Evolutionary conservation across 1,140 invertebrate species (phyloP).

Genomic region (Papilio dardanus): DNA sequence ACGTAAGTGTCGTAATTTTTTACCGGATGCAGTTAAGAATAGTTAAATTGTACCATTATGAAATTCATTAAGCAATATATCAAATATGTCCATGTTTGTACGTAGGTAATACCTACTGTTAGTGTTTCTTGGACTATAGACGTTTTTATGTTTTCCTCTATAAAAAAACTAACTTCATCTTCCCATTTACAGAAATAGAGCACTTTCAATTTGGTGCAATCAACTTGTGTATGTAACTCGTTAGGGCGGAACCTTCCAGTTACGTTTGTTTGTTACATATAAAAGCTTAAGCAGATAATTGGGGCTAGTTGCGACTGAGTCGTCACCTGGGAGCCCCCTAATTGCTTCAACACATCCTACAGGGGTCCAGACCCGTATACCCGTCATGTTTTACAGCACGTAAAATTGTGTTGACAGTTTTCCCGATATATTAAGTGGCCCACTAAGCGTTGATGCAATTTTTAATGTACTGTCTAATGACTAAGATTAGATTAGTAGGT

Average conservation of each 20-base stretch:
- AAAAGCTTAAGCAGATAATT: slow-evolving; percentile 67
- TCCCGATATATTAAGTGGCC: slow-evolving; percentile 24
- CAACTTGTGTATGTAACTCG: slow-evolving; percentile 1
- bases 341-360: slow-evolving; percentile 61
- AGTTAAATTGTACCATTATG: no score
- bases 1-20: no score
- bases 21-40: no score
- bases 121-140: neutral
- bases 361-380: slow-evolving; percentile 42
- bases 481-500: no score
- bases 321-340: slow-evolving; percentile 64
- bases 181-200: neutral
- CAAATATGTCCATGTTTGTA: no score
- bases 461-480: no score
- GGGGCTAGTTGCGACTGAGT: slow-evolving; percentile 58
- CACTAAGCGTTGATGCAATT: neutral
- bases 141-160: neutral
- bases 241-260: slow-evolving; percentile 41
- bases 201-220: neutral
- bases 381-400: slow-evolving; percentile 47
- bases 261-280: slow-evolving; percentile 37
- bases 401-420: slow-evolving; percentile 48
- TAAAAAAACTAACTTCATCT: neutral
- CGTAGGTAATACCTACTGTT: no score
- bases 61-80: no score